Evolutionary conservation across 2,797 vertebrate species (phyloP), one percentile per base, ranked within the genome.

Genomic region (Falco rusticolus): DNA sequence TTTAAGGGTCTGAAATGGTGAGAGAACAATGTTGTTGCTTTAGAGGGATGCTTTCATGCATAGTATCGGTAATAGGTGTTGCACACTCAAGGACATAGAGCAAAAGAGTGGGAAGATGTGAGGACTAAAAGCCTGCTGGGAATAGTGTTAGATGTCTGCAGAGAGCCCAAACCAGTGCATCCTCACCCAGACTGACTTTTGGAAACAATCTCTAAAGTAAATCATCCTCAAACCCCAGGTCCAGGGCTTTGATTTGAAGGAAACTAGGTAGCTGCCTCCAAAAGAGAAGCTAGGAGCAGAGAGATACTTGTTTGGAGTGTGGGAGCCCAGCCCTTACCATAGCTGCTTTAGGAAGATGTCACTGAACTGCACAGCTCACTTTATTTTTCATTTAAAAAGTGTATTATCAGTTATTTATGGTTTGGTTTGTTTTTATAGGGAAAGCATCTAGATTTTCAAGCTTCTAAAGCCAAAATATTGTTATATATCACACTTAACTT

Each of bases 31-130:
- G 26, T 33, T 48, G 16, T 69, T 63, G 29, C 29, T 76, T 64
- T 39, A 65, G 71, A 59, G 18, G 26, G 22, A 37, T 34, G 29
- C 26, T 79, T 31, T 59, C n/a, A 24, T 9, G 17, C 4, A 11
- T 17, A 39, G 39, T 24, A 11, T 18, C 0, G 0, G 22, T 75
- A 51, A 63, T 4, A 37, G 1, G 8, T 59, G 25, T 47, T 57
- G 45, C 34, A 43, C 4, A 2, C 56, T 50, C 24, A 39, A 75
- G 33, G 64, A 28, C 16, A 13, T 41, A 16, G 29, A 63, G 16
- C 13, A 13, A 63, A 76, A 57, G 11, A 48, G 18, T 9, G 39
- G n/a, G 20, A 91, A 53, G 53, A 59, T 20, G 16, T 34, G 16
- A 53, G 29, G n/a, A 59, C 8, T 70, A 20, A 59, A 59, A 48